Base-by-base conservation (phyloP, 2,797 vertebrate genomes). In the Takifugu ocellatus region DNA sequence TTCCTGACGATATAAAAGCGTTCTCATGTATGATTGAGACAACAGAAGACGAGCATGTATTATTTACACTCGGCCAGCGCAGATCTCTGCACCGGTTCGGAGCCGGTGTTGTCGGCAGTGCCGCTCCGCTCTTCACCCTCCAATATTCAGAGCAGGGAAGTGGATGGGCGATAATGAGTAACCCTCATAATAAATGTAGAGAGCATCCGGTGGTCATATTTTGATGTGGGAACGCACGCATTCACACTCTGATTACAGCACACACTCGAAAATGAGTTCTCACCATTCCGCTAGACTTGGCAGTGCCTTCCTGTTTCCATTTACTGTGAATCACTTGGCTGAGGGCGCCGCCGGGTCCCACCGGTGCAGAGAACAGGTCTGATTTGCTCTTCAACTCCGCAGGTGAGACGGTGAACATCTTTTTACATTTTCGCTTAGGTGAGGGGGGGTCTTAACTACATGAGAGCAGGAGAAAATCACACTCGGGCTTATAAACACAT, bases 21-120 rank as follows among this genome's bases (percentile, higher is more conserved):
- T 90, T 88, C 79, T 82, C 79, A 68, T 91, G 85, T 89, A 83
- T 79, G 75, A 75, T 74, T 86, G 73, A 84, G 61, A 77, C 72
- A 83, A 72, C 68, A 72, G 71, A 70, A 63, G 69, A 54, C 57
- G 44, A 51, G 49, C 79, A 84, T 90, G 63, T 53, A 88, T 90
- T 78, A 90, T 90, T 90, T 71, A 89, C 63, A 56, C 25, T 39
- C 27, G 11, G 59, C 77, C 62, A 61, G 70, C 80, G 56, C 56
- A 36, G 66, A 75, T 66, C 48, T 64, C 15, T 43, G 61, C 2
- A 0, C 25, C 27, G 48, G 58, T 55, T 33, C 29, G 56, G 44
- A 49, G 56, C 62, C 51, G 27, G 26, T 58, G 12, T n/a, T 21
- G 36, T 54, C 65, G 29, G 52, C 60, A 54, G 44, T 1, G 2